These are phyloP conservation scores for Leuciscus waleckii DNA, from an alignment of 2,797 vertebrate genomes.

Conservation along the genomic window DNA sequence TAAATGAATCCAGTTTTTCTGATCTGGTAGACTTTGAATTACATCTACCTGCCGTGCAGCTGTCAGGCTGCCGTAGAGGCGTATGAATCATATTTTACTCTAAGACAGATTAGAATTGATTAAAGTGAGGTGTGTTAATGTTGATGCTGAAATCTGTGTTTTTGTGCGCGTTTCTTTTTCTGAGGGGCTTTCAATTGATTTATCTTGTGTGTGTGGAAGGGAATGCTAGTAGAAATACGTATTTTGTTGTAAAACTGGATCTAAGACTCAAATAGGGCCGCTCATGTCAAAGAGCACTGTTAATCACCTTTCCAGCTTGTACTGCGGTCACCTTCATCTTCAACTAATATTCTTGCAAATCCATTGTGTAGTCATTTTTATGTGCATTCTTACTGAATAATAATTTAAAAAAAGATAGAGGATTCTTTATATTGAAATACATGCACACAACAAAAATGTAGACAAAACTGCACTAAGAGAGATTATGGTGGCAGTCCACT, in stretches of 20 bases:
- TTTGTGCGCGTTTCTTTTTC: background rate
- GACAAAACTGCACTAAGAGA: background rate
- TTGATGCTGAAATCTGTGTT: slow-evolving; percentile 25
- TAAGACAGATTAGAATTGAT: slow-evolving; percentile 54
- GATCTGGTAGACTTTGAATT: slow-evolving; percentile 16
- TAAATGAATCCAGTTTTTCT: background rate
- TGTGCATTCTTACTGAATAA: background rate
- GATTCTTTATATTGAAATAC: background rate
- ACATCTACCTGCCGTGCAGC: slow-evolving; percentile 30
- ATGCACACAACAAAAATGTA: background rate
- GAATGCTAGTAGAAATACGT: background rate
- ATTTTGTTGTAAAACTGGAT: slow-evolving; percentile 26
- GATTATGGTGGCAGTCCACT: background rate
- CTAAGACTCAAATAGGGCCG: background rate
- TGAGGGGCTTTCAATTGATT: background rate
- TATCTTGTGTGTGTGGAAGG: background rate
- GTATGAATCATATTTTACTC: slow-evolving; percentile 48
- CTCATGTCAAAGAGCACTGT: slow-evolving; percentile 20
- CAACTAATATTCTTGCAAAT: slow-evolving; percentile 38
- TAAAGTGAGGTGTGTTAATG: slow-evolving; percentile 14
- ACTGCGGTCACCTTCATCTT: slow-evolving; percentile 14
- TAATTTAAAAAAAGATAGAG: too few species aligned
- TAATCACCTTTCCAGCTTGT: background rate
- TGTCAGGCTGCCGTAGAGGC: slow-evolving; percentile 47
- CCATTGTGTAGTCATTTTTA: slow-evolving; percentile 19